phyloP scores from a whole-genome alignment of 2,113 vertebrate genomes.

The Excalfactoria chinensis region DNA sequence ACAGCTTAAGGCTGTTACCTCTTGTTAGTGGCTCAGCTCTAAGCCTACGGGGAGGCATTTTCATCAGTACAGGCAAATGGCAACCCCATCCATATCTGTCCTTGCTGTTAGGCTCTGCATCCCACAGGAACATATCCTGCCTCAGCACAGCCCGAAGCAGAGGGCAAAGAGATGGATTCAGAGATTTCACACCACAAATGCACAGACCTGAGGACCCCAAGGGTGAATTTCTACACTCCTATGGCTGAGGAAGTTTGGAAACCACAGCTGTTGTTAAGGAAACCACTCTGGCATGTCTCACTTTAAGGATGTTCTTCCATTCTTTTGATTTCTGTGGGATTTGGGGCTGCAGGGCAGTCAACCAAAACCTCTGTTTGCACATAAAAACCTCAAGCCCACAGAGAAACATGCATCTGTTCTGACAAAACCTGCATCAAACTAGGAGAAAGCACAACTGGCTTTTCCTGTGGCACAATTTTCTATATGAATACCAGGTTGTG shows the following conservation, averaged over 20 bases:
- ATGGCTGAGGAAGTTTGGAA: neutral
- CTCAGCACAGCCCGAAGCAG: neutral
- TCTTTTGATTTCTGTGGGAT: neutral
- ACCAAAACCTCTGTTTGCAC: neutral
- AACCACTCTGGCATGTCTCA: neutral
- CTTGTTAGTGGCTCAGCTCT: neutral
- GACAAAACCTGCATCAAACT: neutral
- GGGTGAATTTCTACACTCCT: neutral
- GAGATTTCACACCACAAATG: neutral
- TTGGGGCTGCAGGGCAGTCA: neutral
- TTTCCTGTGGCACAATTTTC: neutral
- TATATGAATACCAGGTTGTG: neutral
- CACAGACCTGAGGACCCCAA: neutral
- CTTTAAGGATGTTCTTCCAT: neutral
- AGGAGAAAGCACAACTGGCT: neutral
- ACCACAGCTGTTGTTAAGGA: neutral
- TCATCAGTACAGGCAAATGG: neutral
- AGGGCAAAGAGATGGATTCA: neutral
- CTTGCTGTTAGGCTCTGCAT: neutral
- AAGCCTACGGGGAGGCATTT: neutral
- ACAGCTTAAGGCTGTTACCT: too few species aligned
- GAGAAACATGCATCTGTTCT: neutral
- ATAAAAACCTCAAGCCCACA: neutral
- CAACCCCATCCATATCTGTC: rapidly evolving
- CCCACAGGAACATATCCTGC: neutral